Evolutionary conservation across 2,888 invertebrate species (phyloP).

Genomic region (Hecatera dysodea): DNA sequence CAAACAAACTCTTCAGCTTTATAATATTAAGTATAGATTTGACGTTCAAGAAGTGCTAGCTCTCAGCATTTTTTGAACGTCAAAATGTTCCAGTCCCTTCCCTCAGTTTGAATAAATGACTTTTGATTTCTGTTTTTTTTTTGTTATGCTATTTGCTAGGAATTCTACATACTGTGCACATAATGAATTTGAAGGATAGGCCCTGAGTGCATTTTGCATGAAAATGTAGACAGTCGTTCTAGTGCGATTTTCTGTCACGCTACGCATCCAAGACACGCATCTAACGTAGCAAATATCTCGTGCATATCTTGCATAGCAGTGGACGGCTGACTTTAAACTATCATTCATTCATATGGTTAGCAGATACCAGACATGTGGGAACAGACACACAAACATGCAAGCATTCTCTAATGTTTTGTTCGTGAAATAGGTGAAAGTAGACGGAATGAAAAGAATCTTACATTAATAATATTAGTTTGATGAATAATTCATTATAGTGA

Average conservation of each 20-base stretch:
- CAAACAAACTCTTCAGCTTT: too few species aligned
- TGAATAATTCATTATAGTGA: slow-evolving; percentile 55
- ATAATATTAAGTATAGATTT: too few species aligned
- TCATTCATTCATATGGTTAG: slow-evolving; percentile 12
- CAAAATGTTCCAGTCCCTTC: too few species aligned
- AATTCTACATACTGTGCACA: too few species aligned
- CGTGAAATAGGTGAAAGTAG: slow-evolving; percentile 57
- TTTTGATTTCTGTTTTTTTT: too few species aligned
- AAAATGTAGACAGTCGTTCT: not conserved
- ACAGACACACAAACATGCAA: slow-evolving; percentile 25
- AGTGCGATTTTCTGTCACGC: not conserved
- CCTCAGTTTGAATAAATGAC: too few species aligned
- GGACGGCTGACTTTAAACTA: slow-evolving; percentile 14
- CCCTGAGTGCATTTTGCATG: not conserved
- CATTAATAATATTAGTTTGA: slow-evolving; percentile 35
- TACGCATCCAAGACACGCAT: not conserved
- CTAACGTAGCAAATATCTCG: not conserved
- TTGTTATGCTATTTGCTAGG: too few species aligned
- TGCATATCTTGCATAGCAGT: not conserved
- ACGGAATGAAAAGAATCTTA: slow-evolving; percentile 50
- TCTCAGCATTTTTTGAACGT: too few species aligned
- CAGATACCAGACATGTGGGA: slow-evolving; percentile 52
- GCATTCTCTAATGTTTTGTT: slow-evolving; percentile 39
- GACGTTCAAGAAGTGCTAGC: too few species aligned
- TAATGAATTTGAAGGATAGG: too few species aligned